phyloP scores from a whole-genome alignment of 1,140 invertebrate genomes.

The Drosophila kurseongensis region DNA sequence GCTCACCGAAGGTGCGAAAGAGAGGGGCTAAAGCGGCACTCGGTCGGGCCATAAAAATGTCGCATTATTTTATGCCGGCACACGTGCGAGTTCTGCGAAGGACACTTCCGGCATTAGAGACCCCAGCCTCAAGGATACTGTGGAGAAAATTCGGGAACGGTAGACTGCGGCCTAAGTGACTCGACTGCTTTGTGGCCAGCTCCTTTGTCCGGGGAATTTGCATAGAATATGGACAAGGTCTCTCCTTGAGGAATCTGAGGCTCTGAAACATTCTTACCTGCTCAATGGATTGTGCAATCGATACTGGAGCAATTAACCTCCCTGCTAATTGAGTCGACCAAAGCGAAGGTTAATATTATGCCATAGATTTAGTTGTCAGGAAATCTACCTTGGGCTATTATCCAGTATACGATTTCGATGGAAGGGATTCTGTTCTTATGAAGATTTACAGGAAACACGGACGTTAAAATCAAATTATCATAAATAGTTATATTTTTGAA shows the following conservation, averaged over 20 bases:
- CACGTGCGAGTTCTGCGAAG: conserved; percentile 62
- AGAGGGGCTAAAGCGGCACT: conserved; percentile 42
- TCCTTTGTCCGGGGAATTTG: conserved; percentile 39
- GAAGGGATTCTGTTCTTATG: conserved; percentile 7
- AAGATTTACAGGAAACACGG: neutral
- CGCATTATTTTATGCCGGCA: conserved; percentile 71
- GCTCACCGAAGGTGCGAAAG: conserved; percentile 13
- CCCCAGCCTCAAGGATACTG: conserved; percentile 49
- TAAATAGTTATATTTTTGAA: neutral
- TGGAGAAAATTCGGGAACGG: conserved; percentile 11
- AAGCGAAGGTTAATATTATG: conserved; percentile 16
- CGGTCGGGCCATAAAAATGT: conserved; percentile 75
- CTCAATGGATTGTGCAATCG: conserved; percentile 30
- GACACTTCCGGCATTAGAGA: conserved; percentile 74
- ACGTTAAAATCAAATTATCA: neutral
- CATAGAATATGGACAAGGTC: conserved; percentile 22
- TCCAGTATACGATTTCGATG: conserved; percentile 6
- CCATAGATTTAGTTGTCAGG: neutral
- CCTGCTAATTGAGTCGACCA: conserved; percentile 29
- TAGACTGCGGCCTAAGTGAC: conserved; percentile 45
- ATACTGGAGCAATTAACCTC: conserved; percentile 42
- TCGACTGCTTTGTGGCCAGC: conserved; percentile 46
- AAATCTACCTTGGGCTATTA: conserved; percentile 1
- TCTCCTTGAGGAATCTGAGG: conserved; percentile 1
- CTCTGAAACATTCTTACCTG: conserved; percentile 12